Base-by-base conservation (phyloP, 1,140 invertebrate species). In the Trichonephila inaurata region DNA sequence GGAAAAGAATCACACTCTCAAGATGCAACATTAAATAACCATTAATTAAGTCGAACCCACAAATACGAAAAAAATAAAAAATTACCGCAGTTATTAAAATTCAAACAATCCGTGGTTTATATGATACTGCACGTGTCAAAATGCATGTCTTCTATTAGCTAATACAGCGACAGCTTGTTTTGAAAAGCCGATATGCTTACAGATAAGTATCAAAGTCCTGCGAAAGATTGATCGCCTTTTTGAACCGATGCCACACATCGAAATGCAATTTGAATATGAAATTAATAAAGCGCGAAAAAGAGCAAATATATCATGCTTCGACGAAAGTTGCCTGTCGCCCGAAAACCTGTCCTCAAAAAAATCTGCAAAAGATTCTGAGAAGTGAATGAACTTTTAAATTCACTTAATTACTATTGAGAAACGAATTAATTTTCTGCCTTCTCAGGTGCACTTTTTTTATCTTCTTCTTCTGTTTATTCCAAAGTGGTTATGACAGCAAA, bases 341-440 rank as follows among this genome's bases (percentile, higher is more conserved):
- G 44, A 61, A 72, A 62, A 88, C 86, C 40, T 60, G 88, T 66
- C 60, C 62, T 40, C n/a, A 66, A 8, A 58, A 51, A 44, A 69
- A 69, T 69, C 66, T 28, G 24, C 66, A 69, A 69, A 8, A 69
- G 66, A 12, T 12, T 69, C 44, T 5, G 40, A n/a, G n/a, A 66
- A 51, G 88, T 89, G 88, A 89, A 89, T 72, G 88, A 89, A 89
- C 88, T 89, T 89, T 72, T 69, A 89, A 85, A n/a, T 24, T 62
- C 66, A 72, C 44, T 89, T 89, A 89, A 89, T 89, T 89, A 44
- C 88, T 58, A 72, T 44, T 89, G 24, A 60, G 88, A 69, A 89
- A 89, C 83, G 66, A 89, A 72, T 89, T 89, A 89, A 89, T 89
- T 89, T 89, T 89, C 24, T 89, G 66, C 64, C 66, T 60, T 85